phyloP scores from a whole-genome alignment of 2,797 vertebrate species.

The Peromyscus nudipes region DNA sequence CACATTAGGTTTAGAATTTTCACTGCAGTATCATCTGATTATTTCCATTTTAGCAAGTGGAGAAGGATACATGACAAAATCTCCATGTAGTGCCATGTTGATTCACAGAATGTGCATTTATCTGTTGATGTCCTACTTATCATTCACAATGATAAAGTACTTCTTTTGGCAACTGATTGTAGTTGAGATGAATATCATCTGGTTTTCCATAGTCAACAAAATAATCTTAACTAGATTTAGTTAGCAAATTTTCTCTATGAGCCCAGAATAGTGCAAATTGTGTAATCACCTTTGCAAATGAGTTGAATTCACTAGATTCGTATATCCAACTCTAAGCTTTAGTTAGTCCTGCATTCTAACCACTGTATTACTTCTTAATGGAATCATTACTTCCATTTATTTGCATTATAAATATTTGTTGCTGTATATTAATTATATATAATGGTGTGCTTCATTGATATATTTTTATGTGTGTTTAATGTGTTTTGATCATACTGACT shows the following conservation, averaged over 20 bases:
- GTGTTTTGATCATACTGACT: neutral
- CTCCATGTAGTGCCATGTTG: neutral
- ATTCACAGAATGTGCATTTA: neutral
- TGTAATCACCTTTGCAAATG: accelerated
- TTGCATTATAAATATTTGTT: neutral
- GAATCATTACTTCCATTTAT: neutral
- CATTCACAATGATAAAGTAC: neutral
- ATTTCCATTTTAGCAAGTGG: neutral
- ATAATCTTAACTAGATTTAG: neutral
- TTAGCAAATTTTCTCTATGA: neutral
- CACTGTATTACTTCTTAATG: neutral
- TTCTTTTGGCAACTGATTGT: neutral
- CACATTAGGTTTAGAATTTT: neutral
- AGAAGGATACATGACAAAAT: neutral
- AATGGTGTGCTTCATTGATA: neutral
- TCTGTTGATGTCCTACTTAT: neutral
- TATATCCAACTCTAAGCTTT: neutral
- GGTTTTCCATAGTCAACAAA: neutral
- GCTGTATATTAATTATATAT: neutral
- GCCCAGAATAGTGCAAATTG: accelerated
- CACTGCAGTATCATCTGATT: neutral
- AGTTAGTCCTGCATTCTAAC: neutral
- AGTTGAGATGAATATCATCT: neutral
- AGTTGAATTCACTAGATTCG: neutral
- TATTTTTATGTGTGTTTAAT: neutral